Percentiles rank a stretch among this genome's conserved stretches.
Conservation (phyloP, 2,888 invertebrate species). For the Catocala nupta region DNA sequence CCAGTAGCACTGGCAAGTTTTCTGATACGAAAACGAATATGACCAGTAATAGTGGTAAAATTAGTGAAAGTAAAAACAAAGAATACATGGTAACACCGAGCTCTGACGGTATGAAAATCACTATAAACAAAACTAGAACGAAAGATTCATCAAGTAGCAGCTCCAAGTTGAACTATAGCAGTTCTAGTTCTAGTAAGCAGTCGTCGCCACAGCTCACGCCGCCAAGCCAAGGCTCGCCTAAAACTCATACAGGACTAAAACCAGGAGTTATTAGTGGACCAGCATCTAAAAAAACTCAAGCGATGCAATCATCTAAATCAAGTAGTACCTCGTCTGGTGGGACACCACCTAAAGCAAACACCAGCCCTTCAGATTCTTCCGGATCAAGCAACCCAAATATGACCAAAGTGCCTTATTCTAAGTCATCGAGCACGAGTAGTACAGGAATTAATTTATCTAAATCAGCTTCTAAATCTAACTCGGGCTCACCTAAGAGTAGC, state of each 20-base stretch:
- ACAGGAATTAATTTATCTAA: conserved; percentile 82
- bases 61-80: conserved; percentile 89
- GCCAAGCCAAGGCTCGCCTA: conserved; percentile 90
- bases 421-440: conserved; percentile 76
- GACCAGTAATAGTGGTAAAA: conserved; percentile 73
- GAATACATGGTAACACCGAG: conserved; percentile 97
- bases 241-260: conserved; percentile 94
- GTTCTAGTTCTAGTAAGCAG: conserved; percentile 80
- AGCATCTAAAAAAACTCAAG: conserved; percentile 93
- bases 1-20: conserved; percentile 76
- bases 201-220: conserved; percentile 81
- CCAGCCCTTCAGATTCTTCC: conserved; percentile 77
- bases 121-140: conserved; percentile 95
- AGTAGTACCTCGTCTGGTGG: conserved; percentile 70
- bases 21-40: conserved; percentile 82
- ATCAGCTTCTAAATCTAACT: conserved; percentile 82
- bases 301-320: conserved; percentile 85
- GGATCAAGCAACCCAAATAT: conserved; percentile 63
- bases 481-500: conserved; percentile 88
- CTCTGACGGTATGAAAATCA: conserved; percentile 96
- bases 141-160: conserved; percentile 89
- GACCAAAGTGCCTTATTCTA: conserved; percentile 83
- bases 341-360: conserved; percentile 80
- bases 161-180: conserved; percentile 79
- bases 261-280: conserved; percentile 96